Evolutionary conservation across 2,113 vertebrate genomes (phyloP).

Genomic region (Oryzias javanicus): DNA sequence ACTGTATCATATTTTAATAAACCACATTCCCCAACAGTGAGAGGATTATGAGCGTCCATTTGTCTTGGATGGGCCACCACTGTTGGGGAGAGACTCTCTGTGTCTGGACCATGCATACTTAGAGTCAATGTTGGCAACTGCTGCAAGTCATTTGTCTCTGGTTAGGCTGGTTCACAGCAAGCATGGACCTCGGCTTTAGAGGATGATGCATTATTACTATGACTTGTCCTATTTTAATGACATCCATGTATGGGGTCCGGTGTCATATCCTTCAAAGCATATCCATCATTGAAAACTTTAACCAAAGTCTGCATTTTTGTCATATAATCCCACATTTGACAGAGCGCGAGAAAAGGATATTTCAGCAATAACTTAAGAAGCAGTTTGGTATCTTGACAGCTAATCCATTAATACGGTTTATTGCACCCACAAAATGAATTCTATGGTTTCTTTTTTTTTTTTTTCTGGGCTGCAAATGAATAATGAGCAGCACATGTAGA

Average conservation of each 20-base stretch:
- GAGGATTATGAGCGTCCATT: constrained; percentile 66
- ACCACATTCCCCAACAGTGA: constrained; percentile 52
- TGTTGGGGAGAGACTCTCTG: constrained; percentile 42
- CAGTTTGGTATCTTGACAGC: constrained; percentile 52
- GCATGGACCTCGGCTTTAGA: constrained; percentile 52
- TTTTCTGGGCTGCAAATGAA: constrained; percentile 41
- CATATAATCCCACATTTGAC: constrained; percentile 64
- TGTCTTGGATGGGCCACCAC: constrained; percentile 67
- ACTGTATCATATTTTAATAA: constrained; percentile 61
- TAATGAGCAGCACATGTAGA: constrained; percentile 43
- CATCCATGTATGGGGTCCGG: constrained; percentile 62
- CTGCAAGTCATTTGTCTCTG: constrained; percentile 67
- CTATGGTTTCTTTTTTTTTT: constrained; percentile 6
- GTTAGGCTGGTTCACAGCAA: constrained; percentile 52
- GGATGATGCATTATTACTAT: constrained; percentile 63
- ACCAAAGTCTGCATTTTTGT: constrained; percentile 51
- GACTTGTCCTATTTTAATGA: constrained; percentile 69
- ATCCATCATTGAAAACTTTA: constrained; percentile 59
- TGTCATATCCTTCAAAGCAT: constrained; percentile 51
- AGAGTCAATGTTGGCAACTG: constrained; percentile 56
- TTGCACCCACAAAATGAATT: constrained; percentile 44
- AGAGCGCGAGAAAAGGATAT: constrained; percentile 45
- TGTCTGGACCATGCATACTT: constrained; percentile 49
- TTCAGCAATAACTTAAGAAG: constrained; percentile 59
- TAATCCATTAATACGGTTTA: constrained; percentile 56